phyloP scores from a whole-genome alignment of 2,797 vertebrate genomes.

The Amniataba percoides region DNA sequence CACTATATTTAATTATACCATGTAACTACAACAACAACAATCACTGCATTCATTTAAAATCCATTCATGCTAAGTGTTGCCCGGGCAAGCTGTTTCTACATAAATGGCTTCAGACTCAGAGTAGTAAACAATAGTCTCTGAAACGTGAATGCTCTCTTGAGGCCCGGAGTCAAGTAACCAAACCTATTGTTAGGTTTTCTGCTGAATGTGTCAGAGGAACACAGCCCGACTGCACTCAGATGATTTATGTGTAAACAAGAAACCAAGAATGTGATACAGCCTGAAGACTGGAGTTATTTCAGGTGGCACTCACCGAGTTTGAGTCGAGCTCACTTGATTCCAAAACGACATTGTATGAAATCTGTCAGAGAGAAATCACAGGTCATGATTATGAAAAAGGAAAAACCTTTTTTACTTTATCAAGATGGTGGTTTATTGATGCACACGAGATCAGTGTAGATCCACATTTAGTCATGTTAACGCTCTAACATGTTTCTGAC shows the following conservation, averaged over 20 bases:
- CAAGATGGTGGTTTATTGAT: not conserved
- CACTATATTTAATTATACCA: constrained; percentile 64
- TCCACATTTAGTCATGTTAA: not conserved
- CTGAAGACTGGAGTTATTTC: not conserved
- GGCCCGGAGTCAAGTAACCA: constrained; percentile 38
- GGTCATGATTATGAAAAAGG: not conserved
- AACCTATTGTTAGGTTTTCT: constrained; percentile 52
- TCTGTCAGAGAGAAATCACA: constrained; percentile 63
- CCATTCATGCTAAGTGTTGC: constrained; percentile 36
- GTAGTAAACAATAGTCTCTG: constrained; percentile 55
- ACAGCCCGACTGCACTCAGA: constrained; percentile 17
- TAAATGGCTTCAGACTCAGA: constrained; percentile 38
- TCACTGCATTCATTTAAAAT: constrained; percentile 49
- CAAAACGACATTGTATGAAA: constrained; percentile 62
- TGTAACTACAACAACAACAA: constrained; percentile 44
- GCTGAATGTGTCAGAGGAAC: constrained; percentile 27
- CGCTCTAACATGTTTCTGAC: not conserved
- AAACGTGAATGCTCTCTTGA: constrained; percentile 41
- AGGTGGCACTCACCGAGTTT: constrained; percentile 75
- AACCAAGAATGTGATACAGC: not conserved
- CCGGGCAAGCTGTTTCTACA: constrained; percentile 34
- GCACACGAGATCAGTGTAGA: not conserved
- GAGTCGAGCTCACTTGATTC: constrained; percentile 64
- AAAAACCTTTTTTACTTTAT: not conserved
- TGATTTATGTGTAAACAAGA: constrained; percentile 27